Percentiles rank a stretch among this genome's conserved stretches.
Evolutionary conservation across 2,113 vertebrate genomes (phyloP).

Genomic region (Phaetusa simplex): DNA sequence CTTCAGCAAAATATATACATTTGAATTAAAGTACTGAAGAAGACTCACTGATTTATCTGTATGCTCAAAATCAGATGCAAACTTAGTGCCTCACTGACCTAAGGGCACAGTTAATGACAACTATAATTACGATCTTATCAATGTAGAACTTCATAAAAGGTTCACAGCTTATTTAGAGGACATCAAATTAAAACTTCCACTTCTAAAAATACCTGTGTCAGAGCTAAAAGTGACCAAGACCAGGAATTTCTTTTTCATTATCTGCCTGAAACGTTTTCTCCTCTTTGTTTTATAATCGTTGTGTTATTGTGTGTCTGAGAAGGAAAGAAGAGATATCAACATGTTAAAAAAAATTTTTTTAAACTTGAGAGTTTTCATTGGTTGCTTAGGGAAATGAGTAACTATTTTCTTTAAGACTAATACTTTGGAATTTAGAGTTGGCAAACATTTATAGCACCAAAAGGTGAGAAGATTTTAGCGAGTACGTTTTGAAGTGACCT

Average conservation of each 20-base stretch:
- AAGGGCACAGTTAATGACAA: constrained; percentile 30
- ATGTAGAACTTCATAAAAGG: neutral
- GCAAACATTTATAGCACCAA: neutral
- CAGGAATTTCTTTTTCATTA: neutral
- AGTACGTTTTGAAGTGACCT: neutral
- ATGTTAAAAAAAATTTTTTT: neutral
- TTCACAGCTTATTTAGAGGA: neutral
- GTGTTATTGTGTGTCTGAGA: neutral
- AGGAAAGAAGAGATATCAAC: neutral
- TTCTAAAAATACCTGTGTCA: neutral
- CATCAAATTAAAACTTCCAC: neutral
- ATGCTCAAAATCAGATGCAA: neutral
- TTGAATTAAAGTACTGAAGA: neutral
- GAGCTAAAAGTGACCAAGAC: neutral
- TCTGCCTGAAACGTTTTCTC: neutral
- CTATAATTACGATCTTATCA: constrained; percentile 13
- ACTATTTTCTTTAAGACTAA: neutral
- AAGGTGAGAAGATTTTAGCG: neutral
- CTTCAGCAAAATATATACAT: neutral
- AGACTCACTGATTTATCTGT: neutral
- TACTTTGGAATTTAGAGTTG: neutral
- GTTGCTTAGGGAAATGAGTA: neutral
- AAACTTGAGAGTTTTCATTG: neutral
- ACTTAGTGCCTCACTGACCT: neutral
- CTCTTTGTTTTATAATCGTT: neutral